Base-by-base conservation (phyloP, 1,140 invertebrate species). In the Zelostemma sp. region DNA sequence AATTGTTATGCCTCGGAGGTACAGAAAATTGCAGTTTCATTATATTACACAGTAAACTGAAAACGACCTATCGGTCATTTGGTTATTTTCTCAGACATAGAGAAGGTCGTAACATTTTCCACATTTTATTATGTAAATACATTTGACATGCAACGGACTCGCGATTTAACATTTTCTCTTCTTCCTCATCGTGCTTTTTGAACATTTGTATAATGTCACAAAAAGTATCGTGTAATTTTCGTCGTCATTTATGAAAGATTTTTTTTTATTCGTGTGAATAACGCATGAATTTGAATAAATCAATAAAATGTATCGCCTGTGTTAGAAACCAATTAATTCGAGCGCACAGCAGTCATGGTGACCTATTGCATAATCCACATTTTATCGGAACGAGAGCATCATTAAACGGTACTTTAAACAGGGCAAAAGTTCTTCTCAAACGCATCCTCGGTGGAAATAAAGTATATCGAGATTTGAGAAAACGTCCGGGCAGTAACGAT, bases 101-200 rank as follows among this genome's bases (percentile, higher is more conserved):
- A 41, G 40, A 41, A 41, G 40, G 40, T 41, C 40, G 14, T 41
- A 41, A 41, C 40, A 41, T 41, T 41, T 41, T 41, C 40, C 8
- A 41, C 14, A 41, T 15, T 41, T 41, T 41, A 15, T 15, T 38
- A 38, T 38, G 35, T 38, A 38, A 38, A 38, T 38, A 38, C 35
- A 38, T 38, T 38, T 11, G 35, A 38, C 35, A 38, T 38, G 35
- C 35, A 38, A 38, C 9, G 12, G 12, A 38, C 21, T 25, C 8
- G 21, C 8, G 35, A 38, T n/a, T 38, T 38, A 14, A 11, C 35
- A 38, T 38, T 38, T 38, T 38, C 35, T 25, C 21, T 25, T 25
- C 21, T 25, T 25, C 21, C 21, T 25, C 21, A 8, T 25, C 21
- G 21, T 25, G 21, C 21, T 25, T 25, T 25, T 25, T 25, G 3